Conservation (phyloP, 2,797 vertebrate species). For the Periophthalmus magnuspinnatus region DNA sequence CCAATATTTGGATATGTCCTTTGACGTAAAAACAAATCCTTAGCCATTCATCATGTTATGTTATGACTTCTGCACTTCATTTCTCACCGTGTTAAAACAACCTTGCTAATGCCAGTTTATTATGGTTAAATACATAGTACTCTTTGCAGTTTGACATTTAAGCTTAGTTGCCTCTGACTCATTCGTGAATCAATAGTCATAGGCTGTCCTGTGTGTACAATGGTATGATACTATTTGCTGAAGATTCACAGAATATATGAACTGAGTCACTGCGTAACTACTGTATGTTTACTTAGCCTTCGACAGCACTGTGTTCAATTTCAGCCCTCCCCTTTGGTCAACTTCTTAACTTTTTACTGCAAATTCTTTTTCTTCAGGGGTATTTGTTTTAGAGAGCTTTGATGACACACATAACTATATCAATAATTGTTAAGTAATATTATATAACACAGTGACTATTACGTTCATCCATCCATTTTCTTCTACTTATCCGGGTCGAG, state of each 20-base stretch:
- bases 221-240: slow-evolving; percentile 47
- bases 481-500: no score
- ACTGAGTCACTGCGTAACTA: slow-evolving; percentile 43
- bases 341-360: slow-evolving; percentile 53
- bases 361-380: slow-evolving; percentile 33
- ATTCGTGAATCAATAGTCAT: slow-evolving; percentile 32
- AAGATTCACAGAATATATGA: slow-evolving; percentile 25
- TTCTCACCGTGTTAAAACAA: not conserved
- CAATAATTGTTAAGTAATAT: not conserved
- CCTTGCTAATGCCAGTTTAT: not conserved
- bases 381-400: slow-evolving; percentile 31
- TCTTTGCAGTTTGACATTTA: slow-evolving; percentile 29
- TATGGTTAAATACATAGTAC: slow-evolving; percentile 12
- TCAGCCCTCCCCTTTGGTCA: slow-evolving; percentile 65
- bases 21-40: not conserved
- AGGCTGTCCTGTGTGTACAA: slow-evolving; percentile 25
- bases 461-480: no score
- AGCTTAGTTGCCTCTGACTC: not conserved
- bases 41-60: not conserved
- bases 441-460: not conserved
- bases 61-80: no score
- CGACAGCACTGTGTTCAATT: slow-evolving; percentile 56
- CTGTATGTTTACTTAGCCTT: slow-evolving; percentile 57
- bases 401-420: no score
- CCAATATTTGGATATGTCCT: not conserved